These are phyloP conservation scores for Elysia crispata DNA, from an alignment of 2,888 invertebrate genomes.

Conservation along the genomic window DNA sequence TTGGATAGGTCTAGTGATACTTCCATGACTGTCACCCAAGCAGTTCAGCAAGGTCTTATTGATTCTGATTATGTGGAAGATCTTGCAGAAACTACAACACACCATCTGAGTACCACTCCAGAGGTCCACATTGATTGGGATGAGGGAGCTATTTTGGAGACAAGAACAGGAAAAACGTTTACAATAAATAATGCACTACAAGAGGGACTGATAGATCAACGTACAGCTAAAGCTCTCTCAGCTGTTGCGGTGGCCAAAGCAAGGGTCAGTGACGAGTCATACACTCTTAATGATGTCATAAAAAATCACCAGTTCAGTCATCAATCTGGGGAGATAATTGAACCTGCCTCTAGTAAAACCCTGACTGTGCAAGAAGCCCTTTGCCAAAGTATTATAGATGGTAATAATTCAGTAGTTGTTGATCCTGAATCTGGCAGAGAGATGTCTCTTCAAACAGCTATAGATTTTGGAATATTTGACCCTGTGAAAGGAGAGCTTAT, in stretches of 20 bases:
- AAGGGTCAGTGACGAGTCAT: conserved; percentile 30
- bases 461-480: conserved; percentile 91
- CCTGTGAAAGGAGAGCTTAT: conserved; percentile 87
- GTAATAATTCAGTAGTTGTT: conserved; percentile 61
- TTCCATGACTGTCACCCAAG: conserved; percentile 88
- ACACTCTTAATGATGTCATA: conserved; percentile 55
- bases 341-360: conserved; percentile 61
- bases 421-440: conserved; percentile 83
- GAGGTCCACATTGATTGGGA: conserved; percentile 83
- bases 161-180: conserved; percentile 84
- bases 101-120: conserved; percentile 54
- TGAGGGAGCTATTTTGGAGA: conserved; percentile 82
- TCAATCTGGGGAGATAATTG: conserved; percentile 55
- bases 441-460: conserved; percentile 92
- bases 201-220: conserved; percentile 62
- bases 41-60: conserved; percentile 80
- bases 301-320: conserved; percentile 49
- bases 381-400: conserved; percentile 78
- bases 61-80: conserved; percentile 84
- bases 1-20: conserved; percentile 84
- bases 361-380: conserved; percentile 79
- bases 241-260: conserved; percentile 47
- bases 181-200: conserved; percentile 86
- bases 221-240: conserved; percentile 63
- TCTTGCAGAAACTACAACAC: conserved; percentile 68